Evolutionary conservation across 2,113 vertebrate species (phyloP), one percentile per base, ranked within the genome.

Genomic region (Malurus cyaneus): DNA sequence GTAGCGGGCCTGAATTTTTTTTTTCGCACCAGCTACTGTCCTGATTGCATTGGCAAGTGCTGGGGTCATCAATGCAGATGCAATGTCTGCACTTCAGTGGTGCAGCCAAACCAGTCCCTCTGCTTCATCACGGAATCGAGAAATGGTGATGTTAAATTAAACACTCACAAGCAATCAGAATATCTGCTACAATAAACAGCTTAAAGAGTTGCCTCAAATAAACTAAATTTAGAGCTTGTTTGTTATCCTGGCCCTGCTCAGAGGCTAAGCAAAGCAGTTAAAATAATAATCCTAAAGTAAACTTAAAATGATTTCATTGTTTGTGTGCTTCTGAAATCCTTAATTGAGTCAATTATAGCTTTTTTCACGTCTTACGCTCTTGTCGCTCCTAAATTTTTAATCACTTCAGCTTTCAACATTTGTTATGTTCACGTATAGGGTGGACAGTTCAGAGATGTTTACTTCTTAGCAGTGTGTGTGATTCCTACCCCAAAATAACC

Each of bases 161-260:
- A 59, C 39, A 44, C 56, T 64, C 20, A 29, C 44, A 80, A 80
- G 31, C 0, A 0, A 76, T n/a, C 47, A 88, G 53, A 64, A n/a
- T n/a, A 67, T 31, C 39, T 64, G 34, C 16, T 76, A 36, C 18
- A 44, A n/a, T n/a, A 34, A 67, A 71, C 18, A 52, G 32, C 59
- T 67, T 84, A 87, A 94, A 85, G 70, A 91, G 49, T 15, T 94
- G n/a, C n/a, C 31, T n/a, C 21, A 87, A 81, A 74, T 91, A 92
- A 88, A 78, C 25, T 44, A 84, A 73, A 91, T 91, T 70, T 89
- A 39, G 84, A 88, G 20, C 7, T 11, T 80, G n/a, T 93, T 65
- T 71, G 6, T 94, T 74, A 80, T 60, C 26, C 24, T 87, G 60
- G 32, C 23, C 26, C 25, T 81, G 49, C n/a, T 70, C 34, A 60